Evolutionary conservation across 1,140 invertebrate genomes (phyloP).

Genomic region (Mylabris phalerata): DNA sequence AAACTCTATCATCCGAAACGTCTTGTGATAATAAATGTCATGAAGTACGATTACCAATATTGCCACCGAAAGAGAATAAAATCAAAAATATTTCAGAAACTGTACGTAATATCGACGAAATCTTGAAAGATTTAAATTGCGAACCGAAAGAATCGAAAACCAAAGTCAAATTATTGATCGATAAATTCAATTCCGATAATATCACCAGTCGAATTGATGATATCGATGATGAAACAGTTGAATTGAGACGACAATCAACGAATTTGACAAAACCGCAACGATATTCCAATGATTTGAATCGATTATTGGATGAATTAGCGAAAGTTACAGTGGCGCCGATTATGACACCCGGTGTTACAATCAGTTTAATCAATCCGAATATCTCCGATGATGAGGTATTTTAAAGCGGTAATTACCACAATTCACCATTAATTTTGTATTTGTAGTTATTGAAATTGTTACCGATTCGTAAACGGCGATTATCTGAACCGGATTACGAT

Average conservation of each 20-base stretch:
- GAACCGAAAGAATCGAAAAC: slow-evolving; percentile 14
- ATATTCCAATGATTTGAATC: slow-evolving; percentile 33
- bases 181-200: slow-evolving; percentile 27
- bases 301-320: slow-evolving; percentile 34
- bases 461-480: slow-evolving; percentile 29
- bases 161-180: slow-evolving; percentile 33
- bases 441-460: slow-evolving; percentile 32
- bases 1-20: background rate
- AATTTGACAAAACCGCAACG: background rate
- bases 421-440: background rate
- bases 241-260: slow-evolving; percentile 17
- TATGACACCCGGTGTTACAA: slow-evolving; percentile 32
- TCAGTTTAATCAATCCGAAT: slow-evolving; percentile 28
- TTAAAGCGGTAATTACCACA: background rate
- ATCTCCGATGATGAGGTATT: slow-evolving; percentile 29
- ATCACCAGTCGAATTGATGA: background rate
- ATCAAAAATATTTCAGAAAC: slow-evolving; percentile 9
- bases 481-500: slow-evolving; percentile 44
- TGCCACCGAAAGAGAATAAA: slow-evolving; percentile 18
- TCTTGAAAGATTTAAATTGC: slow-evolving; percentile 29
- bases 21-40: background rate
- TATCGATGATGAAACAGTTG: slow-evolving; percentile 11
- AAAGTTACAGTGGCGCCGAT: slow-evolving; percentile 39
- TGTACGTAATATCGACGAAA: slow-evolving; percentile 26
- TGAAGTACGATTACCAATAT: background rate